A percentile compares a stretch with the other conserved stretches of the same genome.
These are phyloP conservation scores for Coilia nasus DNA, from an alignment of 2,797 vertebrate species.

Conservation along the genomic window DNA sequence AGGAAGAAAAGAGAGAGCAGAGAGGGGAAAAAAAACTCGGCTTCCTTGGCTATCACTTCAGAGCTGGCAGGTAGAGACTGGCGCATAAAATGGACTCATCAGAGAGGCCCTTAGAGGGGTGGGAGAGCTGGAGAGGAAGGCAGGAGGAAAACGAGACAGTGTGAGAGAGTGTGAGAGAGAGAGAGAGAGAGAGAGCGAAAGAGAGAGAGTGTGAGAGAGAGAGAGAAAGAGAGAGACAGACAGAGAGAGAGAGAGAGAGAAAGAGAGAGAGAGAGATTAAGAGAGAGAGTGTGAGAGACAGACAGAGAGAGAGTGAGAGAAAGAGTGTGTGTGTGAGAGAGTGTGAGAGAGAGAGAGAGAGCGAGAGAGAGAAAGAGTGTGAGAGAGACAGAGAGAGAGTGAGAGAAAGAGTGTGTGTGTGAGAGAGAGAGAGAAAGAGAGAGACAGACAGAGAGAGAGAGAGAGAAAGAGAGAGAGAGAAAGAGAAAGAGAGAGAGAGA, in stretches of 20 bases:
- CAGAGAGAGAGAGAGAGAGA: constrained; percentile 34
- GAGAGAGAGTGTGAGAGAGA: too few relatives aligned
- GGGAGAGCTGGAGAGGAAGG: not conserved
- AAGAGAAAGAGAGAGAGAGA: constrained; percentile 36
- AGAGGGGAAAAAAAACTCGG: constrained; percentile 12
- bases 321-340: too few relatives aligned
- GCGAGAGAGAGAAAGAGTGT: too few relatives aligned
- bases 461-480: constrained; percentile 31
- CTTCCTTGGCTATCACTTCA: not conserved
- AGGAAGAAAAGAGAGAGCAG: constrained; percentile 27
- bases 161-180: too few relatives aligned
- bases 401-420: too few relatives aligned
- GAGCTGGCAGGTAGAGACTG: not conserved
- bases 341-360: not conserved
- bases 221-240: not conserved
- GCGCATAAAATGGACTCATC: not conserved
- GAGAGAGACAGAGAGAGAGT: not conserved
- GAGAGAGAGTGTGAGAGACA: too few relatives aligned
- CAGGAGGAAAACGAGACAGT: not conserved
- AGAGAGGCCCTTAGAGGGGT: not conserved
- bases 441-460: constrained; percentile 16
- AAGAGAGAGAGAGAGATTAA: not conserved
- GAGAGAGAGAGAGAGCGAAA: constrained; percentile 11
- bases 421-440: not conserved
- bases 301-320: not conserved